Conservation (phyloP, 37 sponge, comb jelly and placozoan species). For the Ianthella basta region DNA sequence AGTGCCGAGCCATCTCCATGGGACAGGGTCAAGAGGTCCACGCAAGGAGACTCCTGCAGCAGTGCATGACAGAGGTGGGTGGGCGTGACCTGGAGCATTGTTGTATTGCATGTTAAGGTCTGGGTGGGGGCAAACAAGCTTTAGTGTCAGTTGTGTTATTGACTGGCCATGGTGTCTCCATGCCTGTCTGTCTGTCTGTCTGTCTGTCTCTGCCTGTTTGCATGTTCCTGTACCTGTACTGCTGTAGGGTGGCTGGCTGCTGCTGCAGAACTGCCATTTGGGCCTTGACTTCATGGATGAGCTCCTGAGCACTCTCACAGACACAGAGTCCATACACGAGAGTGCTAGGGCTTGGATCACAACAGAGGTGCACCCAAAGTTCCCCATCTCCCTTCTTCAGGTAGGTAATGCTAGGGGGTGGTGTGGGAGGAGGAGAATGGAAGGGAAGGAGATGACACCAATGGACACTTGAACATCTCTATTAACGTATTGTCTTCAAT, state of each 20-base stretch:
- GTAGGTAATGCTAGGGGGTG: slow-evolving; percentile 14
- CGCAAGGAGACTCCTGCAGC: slow-evolving; percentile 88
- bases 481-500: slow-evolving; percentile 3
- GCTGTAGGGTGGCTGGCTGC: slow-evolving; percentile 89
- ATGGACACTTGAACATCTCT: slow-evolving; percentile 46
- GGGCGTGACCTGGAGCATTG: background rate
- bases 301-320: slow-evolving; percentile 78
- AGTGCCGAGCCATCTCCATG: slow-evolving; percentile 93
- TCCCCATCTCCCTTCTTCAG: slow-evolving; percentile 94
- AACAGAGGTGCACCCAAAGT: slow-evolving; percentile 96
- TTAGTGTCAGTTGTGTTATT: too few relatives aligned
- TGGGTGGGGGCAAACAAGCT: too few relatives aligned
- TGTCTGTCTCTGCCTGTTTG: background rate
- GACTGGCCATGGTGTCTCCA: too few relatives aligned
- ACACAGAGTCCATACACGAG: slow-evolving; percentile 82
- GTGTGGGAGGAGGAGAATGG: background rate
- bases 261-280: slow-evolving; percentile 97
- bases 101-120: background rate
- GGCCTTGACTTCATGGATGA: slow-evolving; percentile 97
- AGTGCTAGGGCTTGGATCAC: slow-evolving; percentile 91
- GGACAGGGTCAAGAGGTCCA: slow-evolving; percentile 98
- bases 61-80: slow-evolving; percentile 82
- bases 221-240: background rate
- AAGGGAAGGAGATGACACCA: too few relatives aligned
- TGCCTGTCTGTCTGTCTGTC: too few relatives aligned